A percentile compares a stretch with the other conserved stretches of the same genome.
These are phyloP conservation scores for Centropus bengalensis DNA, from an alignment of 2,113 vertebrate species.

Conservation along the genomic window DNA sequence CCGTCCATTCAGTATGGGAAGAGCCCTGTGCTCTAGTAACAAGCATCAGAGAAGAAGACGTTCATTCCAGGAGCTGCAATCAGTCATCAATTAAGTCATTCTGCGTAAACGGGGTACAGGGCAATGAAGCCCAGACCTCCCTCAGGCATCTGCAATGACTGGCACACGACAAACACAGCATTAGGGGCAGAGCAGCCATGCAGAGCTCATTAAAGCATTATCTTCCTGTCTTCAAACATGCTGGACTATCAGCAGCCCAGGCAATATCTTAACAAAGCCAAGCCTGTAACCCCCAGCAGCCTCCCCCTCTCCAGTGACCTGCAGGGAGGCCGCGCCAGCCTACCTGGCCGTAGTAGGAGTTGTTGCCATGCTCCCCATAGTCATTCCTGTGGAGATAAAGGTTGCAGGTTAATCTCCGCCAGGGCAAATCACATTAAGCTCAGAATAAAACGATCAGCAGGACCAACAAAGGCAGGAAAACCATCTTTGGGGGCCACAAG, in stretches of 20 bases:
- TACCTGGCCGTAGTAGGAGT: constrained; percentile 79
- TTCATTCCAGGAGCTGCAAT: neutral
- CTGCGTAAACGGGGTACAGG: neutral
- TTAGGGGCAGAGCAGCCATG: neutral
- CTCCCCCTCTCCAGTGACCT: neutral
- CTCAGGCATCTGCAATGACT: neutral
- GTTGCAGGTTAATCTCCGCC: neutral
- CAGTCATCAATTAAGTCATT: neutral
- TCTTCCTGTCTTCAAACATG: neutral
- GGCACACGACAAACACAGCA: neutral
- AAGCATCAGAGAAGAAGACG: neutral
- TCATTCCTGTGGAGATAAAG: constrained; percentile 75
- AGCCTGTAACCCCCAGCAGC: neutral
- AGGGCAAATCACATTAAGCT: neutral
- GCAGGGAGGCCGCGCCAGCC: neutral
- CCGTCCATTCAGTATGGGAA: neutral
- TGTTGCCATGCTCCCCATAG: constrained; percentile 77
- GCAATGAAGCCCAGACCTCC: neutral
- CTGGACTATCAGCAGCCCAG: neutral
- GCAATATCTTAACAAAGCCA: neutral
- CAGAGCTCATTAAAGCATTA: neutral
- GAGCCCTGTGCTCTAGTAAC: neutral
- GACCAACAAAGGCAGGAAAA: neutral
- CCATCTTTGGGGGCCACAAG: neutral
- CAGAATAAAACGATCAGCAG: neutral